phyloP scores from a whole-genome alignment of 2,888 invertebrate species.

The Pyrrhosoma nymphula region DNA sequence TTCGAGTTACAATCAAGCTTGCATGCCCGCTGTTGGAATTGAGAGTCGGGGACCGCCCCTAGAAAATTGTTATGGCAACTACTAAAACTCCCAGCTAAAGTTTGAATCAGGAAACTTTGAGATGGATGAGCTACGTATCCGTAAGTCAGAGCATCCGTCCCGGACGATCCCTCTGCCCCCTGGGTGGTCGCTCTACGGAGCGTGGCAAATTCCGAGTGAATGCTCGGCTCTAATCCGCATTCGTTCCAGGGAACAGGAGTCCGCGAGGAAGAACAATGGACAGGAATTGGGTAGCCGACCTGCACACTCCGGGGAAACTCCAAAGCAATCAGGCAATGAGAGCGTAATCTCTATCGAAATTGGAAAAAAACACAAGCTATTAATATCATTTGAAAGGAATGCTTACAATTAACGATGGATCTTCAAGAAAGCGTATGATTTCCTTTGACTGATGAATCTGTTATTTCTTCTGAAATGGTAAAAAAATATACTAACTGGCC shows the following conservation, averaged over 20 bases:
- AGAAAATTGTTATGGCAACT: background rate
- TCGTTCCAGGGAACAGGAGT: conserved; percentile 8
- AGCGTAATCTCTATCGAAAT: background rate
- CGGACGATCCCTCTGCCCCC: background rate
- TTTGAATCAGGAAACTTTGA: background rate
- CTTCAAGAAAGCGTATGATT: too few relatives aligned
- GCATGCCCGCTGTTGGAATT: too few relatives aligned
- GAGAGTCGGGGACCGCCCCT: background rate
- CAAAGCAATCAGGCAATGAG: background rate
- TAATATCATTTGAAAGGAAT: too few relatives aligned
- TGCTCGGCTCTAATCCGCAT: background rate
- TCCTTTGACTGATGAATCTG: too few relatives aligned
- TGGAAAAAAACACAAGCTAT: background rate
- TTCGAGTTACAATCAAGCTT: too few relatives aligned
- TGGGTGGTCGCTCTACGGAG: background rate
- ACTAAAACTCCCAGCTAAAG: background rate
- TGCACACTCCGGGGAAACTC: background rate
- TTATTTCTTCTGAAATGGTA: too few relatives aligned
- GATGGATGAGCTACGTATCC: background rate
- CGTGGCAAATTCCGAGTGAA: background rate
- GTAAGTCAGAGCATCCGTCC: background rate
- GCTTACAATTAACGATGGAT: too few relatives aligned
- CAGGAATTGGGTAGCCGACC: background rate
- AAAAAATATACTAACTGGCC: too few relatives aligned
- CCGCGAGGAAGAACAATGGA: conserved; percentile 9